Percentiles rank a stretch among this genome's conserved stretches.
phyloP scores from a whole-genome alignment of 2,113 vertebrate species.

The Pterocles orientalis region DNA sequence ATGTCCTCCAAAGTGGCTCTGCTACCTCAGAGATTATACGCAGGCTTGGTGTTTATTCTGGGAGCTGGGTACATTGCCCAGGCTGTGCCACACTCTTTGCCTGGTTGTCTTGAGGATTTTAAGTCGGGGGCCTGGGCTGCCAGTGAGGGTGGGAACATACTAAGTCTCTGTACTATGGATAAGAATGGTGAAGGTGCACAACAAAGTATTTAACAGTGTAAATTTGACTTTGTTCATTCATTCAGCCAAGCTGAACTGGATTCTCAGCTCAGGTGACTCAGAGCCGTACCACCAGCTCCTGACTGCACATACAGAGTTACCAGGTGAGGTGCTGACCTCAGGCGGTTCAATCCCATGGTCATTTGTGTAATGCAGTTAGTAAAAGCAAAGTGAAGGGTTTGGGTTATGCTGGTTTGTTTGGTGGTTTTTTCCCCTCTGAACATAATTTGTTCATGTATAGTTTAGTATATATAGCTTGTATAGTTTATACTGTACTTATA shows the following conservation, averaged over 20 bases:
- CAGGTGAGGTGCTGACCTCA: background rate
- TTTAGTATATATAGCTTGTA: background rate
- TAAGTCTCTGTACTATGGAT: background rate
- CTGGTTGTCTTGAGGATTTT: background rate
- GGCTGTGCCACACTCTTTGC: fast-evolving
- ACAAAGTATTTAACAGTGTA: background rate
- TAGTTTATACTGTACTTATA: too few relatives aligned
- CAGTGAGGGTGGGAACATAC: fast-evolving
- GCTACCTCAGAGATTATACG: background rate
- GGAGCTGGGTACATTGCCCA: background rate
- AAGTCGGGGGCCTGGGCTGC: background rate
- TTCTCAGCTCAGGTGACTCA: background rate
- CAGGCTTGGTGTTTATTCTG: background rate
- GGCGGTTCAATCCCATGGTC: background rate
- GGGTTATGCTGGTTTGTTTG: background rate
- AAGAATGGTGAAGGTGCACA: background rate
- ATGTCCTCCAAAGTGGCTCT: too few relatives aligned
- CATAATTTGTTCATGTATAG: background rate
- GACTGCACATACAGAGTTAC: too few relatives aligned
- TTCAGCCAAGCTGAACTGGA: background rate
- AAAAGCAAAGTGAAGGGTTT: background rate
- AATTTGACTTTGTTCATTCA: background rate
- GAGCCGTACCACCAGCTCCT: background rate
- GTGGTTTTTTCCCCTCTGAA: background rate
- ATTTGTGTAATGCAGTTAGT: background rate